Conservation (phyloP, 2,113 vertebrate genomes). For the Ursus arctos region DNA sequence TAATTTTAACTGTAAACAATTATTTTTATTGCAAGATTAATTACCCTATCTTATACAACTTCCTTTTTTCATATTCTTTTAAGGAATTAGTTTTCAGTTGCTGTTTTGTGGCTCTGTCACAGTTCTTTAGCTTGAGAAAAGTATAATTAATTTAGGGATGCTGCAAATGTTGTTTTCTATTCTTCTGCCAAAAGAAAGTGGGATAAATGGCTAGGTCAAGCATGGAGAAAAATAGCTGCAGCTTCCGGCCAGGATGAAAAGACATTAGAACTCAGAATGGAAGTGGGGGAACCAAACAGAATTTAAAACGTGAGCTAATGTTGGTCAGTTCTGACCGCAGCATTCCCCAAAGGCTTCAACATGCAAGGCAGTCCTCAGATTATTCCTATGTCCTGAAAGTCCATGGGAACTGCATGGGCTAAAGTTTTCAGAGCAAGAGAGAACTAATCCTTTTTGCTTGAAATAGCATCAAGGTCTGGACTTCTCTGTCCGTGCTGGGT, state of each 20-base stretch:
- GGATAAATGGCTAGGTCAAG: slow-evolving; percentile 86
- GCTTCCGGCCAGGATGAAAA: slow-evolving; percentile 82
- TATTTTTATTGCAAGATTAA: slow-evolving; percentile 96
- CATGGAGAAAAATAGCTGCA: slow-evolving; percentile 82
- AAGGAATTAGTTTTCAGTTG: slow-evolving; percentile 89
- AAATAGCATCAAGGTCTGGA: neutral
- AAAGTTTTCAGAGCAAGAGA: slow-evolving; percentile 32
- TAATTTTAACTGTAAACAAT: slow-evolving; percentile 95
- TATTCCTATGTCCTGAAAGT: neutral
- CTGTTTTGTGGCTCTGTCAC: slow-evolving; percentile 90
- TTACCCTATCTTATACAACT: slow-evolving; percentile 91
- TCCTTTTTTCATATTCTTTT: slow-evolving; percentile 91
- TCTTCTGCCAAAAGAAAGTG: slow-evolving; percentile 87
- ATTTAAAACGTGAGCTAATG: slow-evolving; percentile 49
- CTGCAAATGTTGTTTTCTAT: slow-evolving; percentile 87
- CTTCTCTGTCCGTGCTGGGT: neutral
- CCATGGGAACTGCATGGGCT: neutral
- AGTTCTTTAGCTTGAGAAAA: slow-evolving; percentile 87
- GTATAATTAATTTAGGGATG: slow-evolving; percentile 89
- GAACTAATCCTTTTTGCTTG: neutral
- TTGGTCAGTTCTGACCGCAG: slow-evolving; percentile 31
- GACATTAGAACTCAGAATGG: slow-evolving; percentile 74
- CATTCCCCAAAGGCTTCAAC: slow-evolving; percentile 41
- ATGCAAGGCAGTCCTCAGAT: neutral
- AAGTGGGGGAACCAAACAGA: neutral